phyloP scores from a whole-genome alignment of 2,888 invertebrate species.

The Mimumesa dahlbomi region DNA sequence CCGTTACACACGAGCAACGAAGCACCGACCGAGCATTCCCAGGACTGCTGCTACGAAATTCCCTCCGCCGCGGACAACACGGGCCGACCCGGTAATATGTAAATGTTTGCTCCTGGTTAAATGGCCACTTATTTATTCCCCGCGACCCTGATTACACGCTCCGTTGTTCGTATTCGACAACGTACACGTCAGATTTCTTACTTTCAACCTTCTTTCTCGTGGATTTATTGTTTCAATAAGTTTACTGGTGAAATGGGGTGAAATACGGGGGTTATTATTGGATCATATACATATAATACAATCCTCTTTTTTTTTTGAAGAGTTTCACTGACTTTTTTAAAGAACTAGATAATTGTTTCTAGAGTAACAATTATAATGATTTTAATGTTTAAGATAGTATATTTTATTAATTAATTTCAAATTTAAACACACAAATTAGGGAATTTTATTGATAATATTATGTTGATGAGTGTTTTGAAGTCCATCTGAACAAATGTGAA shows the following conservation, averaged over 20 bases:
- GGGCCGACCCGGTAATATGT: conserved; percentile 60
- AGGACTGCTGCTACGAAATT: conserved; percentile 39
- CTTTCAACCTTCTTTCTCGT: no score
- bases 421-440: no score
- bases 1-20: conserved; percentile 41
- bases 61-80: conserved; percentile 11
- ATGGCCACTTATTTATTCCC: conserved; percentile 57
- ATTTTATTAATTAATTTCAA: no score
- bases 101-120: conserved; percentile 71
- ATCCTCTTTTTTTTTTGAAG: neutral
- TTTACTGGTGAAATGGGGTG: no score
- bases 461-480: no score
- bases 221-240: neutral
- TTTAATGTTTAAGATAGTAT: neutral
- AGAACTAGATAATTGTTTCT: no score
- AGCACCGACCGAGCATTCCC: conserved; percentile 48
- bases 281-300: no score
- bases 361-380: neutral
- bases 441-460: no score
- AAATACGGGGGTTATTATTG: no score
- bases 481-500: no score
- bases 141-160: conserved; percentile 31
- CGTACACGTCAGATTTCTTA: neutral
- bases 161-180: conserved; percentile 6
- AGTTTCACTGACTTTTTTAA: neutral